Percentiles rank a stretch among this genome's conserved stretches.
These are phyloP conservation scores for Tenebrio molitor DNA, from an alignment of 1,140 invertebrate genomes.

Conservation along the genomic window DNA sequence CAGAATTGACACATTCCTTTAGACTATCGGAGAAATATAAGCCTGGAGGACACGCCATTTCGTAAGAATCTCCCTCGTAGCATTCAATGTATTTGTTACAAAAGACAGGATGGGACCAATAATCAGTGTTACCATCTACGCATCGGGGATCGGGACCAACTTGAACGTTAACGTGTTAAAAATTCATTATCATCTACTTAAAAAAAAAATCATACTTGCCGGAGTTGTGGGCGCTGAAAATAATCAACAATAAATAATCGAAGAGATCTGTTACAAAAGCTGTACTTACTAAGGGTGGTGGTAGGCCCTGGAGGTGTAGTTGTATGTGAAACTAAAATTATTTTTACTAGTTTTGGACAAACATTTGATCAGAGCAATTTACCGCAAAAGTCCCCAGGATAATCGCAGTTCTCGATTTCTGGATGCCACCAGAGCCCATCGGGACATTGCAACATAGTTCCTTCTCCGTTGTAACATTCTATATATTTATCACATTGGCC, in stretches of 20 bases:
- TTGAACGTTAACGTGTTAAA: no score
- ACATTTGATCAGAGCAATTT: no score
- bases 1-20: background rate
- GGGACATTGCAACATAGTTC: background rate
- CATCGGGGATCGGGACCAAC: slow-evolving; percentile 2
- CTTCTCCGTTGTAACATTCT: background rate
- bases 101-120: background rate
- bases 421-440: background rate
- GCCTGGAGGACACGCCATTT: background rate
- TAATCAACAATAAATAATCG: background rate
- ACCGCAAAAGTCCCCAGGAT: background rate
- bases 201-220: no score
- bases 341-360: no score
- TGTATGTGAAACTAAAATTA: no score
- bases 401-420: background rate
- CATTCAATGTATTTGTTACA: slow-evolving; percentile 7
- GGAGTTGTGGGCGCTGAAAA: no score
- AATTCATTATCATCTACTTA: no score
- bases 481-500: background rate
- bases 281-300: background rate
- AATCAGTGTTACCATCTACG: background rate
- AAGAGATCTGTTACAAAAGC: no score
- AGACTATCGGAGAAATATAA: background rate
- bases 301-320: no score
- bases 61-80: background rate